A percentile compares a stretch with the other conserved stretches of the same genome.
Conservation (phyloP, 2,797 vertebrate genomes). For the Poecile montanus region DNA sequence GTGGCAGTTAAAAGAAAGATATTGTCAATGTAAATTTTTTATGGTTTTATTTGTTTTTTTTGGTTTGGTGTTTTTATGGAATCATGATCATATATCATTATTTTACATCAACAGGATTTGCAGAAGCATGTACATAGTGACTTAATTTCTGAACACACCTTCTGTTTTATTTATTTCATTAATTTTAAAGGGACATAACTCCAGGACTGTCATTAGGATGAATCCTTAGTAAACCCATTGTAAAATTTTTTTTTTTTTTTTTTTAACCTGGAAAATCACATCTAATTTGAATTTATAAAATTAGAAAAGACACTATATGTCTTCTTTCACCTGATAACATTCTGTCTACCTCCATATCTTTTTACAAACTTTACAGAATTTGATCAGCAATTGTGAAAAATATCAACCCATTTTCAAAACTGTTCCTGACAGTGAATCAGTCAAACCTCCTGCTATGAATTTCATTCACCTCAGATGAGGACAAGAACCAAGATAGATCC, state of each 20-base stretch:
- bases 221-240: not conserved
- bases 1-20: not conserved
- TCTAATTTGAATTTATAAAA: not conserved
- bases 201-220: not conserved
- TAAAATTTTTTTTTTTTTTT: not conserved
- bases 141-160: not conserved
- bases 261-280: not conserved
- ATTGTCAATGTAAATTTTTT: not conserved
- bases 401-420: not conserved
- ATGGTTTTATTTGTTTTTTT: not conserved
- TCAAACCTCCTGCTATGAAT: not conserved
- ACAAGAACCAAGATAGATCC: not conserved
- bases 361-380: not conserved
- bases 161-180: not conserved
- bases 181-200: not conserved
- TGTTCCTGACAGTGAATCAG: not conserved
- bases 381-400: not conserved
- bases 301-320: not conserved
- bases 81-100: not conserved
- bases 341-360: not conserved
- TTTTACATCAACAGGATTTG: not conserved
- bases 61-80: not conserved
- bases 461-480: not conserved
- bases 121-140: not conserved
- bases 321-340: not conserved